Base-by-base conservation (phyloP, 1,140 invertebrate genomes). In the Melanaphis sacchari region DNA sequence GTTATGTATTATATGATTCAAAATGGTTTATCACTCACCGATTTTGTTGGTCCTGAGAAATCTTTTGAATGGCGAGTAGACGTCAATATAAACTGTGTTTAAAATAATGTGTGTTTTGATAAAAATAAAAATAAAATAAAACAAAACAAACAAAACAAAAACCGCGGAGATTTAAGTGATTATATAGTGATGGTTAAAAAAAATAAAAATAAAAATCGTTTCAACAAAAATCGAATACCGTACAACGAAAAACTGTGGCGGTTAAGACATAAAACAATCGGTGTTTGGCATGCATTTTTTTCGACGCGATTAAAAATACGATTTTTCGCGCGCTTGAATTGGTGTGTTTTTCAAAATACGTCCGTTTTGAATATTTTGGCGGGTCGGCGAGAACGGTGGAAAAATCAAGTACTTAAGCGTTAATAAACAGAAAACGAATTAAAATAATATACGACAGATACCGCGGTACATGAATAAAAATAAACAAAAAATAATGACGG, bases 151-250 rank as follows among this genome's bases (percentile, higher is more conserved):
- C 54, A 31, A 43, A 92, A 92, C 59, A 22, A 84, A 40, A 92
- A 92, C 31, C 41, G 26, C 66, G 90, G 59, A 18, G 38, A 31
- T n/a, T 43, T 49, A 92, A 92, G 40, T 36, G 5, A 76, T 41
- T 41, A 46, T n/a, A n/a, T 9, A 40, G 49, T 59, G 41, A 89
- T 38, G 6, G 76, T 91, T 76, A 9, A 40, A 66, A 41, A 76
- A 91, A 54, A 54, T n/a, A n/a, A n/a, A n/a, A n/a, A n/a, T n/a
- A 52, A 41, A 41, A 76, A 76, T 31, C n/a, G 41, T 22, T 43
- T 92, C 43, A 92, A 92, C 91, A 92, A 82, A 92, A 92, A 92
- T 92, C 91, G n/a, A 92, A 92, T 49, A 92, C 91, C 76, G 91
- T 92, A 52, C 91, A 92, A 84, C 91, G 66, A 41, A 52, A 92